Evolutionary conservation across 2,888 invertebrate genomes (phyloP).

Genomic region (Deilephila porcellus): DNA sequence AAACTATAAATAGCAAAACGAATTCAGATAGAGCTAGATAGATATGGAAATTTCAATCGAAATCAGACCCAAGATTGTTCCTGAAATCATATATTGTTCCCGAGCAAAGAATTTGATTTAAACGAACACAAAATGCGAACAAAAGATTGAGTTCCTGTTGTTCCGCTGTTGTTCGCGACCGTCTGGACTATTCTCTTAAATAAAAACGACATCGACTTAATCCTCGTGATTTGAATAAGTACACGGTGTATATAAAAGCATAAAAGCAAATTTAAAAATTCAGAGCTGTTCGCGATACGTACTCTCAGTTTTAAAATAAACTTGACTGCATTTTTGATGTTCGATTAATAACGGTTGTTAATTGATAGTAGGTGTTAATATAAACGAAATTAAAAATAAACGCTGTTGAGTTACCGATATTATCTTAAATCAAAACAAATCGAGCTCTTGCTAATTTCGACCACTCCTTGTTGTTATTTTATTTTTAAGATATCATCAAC

Average conservation of each 20-base stretch:
- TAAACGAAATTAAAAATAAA: too few species aligned
- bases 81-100: constrained; percentile 40
- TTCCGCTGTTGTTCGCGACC: not conserved
- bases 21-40: constrained; percentile 11
- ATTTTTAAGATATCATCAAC: too few species aligned
- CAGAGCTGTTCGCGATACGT: not conserved
- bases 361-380: too few species aligned
- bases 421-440: too few species aligned
- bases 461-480: too few species aligned
- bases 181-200: constrained; percentile 9
- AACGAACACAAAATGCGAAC: constrained; percentile 1
- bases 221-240: not conserved
- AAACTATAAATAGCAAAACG: constrained; percentile 11
- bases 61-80: constrained; percentile 34
- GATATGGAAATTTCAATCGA: constrained; percentile 11
- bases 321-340: too few species aligned
- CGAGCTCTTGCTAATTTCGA: too few species aligned
- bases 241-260: too few species aligned
- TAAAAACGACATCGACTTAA: not conserved
- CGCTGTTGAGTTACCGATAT: too few species aligned
- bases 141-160: constrained; percentile 3
- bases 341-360: too few species aligned
- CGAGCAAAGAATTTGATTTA: constrained; percentile 22
- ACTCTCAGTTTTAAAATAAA: not conserved
- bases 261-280: not conserved